A percentile compares a stretch with the other conserved stretches of the same genome.
Conservation (phyloP, 2,888 invertebrate genomes). For the Melieria picta region DNA sequence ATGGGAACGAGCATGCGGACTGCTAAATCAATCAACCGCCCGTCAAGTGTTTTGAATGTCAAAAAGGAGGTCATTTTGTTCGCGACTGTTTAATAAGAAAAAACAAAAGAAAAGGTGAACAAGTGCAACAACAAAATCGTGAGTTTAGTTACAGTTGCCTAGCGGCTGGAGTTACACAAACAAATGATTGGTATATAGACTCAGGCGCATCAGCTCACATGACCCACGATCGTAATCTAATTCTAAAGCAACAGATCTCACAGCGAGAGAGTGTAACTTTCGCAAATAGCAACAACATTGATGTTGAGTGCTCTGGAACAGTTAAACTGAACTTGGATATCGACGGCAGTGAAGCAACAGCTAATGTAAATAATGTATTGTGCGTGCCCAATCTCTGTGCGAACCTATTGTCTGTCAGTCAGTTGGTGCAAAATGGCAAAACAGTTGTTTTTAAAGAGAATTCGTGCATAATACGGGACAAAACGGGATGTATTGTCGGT, state of each 20-base stretch:
- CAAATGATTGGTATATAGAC: constrained; percentile 19
- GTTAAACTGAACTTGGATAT: constrained; percentile 6
- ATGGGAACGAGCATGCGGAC: no score
- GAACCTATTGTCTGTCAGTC: no score
- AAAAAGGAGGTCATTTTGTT: constrained; percentile 9
- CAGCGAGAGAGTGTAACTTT: constrained; percentile 15
- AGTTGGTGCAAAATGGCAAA: no score
- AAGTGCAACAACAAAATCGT: not conserved
- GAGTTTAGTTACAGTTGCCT: constrained; percentile 15
- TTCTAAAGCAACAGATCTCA: constrained; percentile 2
- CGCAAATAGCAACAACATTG: not conserved
- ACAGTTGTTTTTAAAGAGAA: no score
- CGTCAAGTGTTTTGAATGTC: constrained; percentile 11
- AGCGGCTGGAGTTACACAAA: constrained; percentile 15
- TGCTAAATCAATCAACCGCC: no score
- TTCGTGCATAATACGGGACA: no score
- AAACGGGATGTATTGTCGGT: no score
- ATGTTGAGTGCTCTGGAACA: constrained; percentile 5
- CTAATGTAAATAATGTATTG: not conserved
- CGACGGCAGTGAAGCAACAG: not conserved
- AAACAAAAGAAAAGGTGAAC: constrained; percentile 13
- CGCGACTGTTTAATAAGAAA: constrained; percentile 10
- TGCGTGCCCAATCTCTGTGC: no score
- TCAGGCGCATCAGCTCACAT: constrained; percentile 1
- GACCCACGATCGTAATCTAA: constrained; percentile 1